Evolutionary conservation across 1,140 invertebrate genomes (phyloP), one percentile per base, ranked within the genome.

Genomic region (Vanessa atalanta): DNA sequence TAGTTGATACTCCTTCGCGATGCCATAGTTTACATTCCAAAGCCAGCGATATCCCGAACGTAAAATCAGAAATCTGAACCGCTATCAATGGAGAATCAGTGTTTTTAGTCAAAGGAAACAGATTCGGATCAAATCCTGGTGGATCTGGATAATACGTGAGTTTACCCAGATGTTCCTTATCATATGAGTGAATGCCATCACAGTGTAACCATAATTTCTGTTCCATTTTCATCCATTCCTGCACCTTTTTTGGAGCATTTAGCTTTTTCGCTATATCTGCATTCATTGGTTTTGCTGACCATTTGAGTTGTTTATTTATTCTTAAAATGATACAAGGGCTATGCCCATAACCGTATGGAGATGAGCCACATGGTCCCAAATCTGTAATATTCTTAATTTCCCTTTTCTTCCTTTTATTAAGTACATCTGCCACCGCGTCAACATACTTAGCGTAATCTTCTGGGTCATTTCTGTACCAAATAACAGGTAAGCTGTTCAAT

Each of bases 21-120:
- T 88, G 88, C 83, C 85, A 92, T 16, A 92, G 73, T 50, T 84
- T 89, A 63, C 90, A 92, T 66, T 91, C 71, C 47, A 92, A 60
- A 7, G 82, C 81, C 23, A 92, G 61, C 2, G 90, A 89, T 37
- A 89, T 68, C 12, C 87, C 88, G n/a, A 83, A 68, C 2, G 89
- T 86, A 61, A 91, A 91, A 63, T 88, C 74, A 2, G 84, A 83
- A 55, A 92, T 80, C 71, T 91, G 88, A 61, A 92, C 63, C 12
- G 87, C 89, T 16, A 90, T 74, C 20, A 92, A 64, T 2, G 87
- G 89, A 14, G 85, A 80, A 23, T 72, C 63, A 13, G 37, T 71
- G 47, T 70, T 31, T 68, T 82, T 78, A 37, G 79, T 73, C 43
- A 89, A 61, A 6, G 88, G 87, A 70, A 84, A 92, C 6, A 79